Evolutionary conservation across 2,113 vertebrate genomes (phyloP), one percentile per base, ranked within the genome.

Genomic region (Cyanoramphus novaezelandiae): DNA sequence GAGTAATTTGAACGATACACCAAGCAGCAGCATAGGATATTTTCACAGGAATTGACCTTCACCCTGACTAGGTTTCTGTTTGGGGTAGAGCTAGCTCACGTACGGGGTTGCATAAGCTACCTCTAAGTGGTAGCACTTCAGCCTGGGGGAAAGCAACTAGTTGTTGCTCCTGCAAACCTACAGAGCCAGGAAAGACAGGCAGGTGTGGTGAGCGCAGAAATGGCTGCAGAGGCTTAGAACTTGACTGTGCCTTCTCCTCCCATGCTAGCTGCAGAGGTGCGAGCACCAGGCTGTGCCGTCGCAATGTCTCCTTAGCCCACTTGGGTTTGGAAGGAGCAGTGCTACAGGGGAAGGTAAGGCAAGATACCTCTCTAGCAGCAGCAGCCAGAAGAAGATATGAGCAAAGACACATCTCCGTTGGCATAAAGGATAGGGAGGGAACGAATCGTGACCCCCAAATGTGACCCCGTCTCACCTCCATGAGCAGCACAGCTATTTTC

Each of bases 1-100:
- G 82, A 87, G 55, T 72, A 91, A 77, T 80, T 86, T 86, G 72
- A 91, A 80, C 0, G 17, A 86, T 41, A 85, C 47, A 43, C 52
- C 44, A 82, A 95, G 44, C 57, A 96, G 80, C 62, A 87, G 37
- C 67, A 69, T 20, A 69, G 77, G 47, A 89, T 89, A 91, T 93
- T 95, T 94, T 95, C 83, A 76, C 91, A 95, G 88, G 74, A 81
- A 85, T 19, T 95, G 83, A 84, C 86, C 93, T 96, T 95, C 87
- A 93, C 37, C 20, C 16, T 50, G 44, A 13, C 91, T 67, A 59
- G 78, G 33, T 89, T 87, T 49, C 63, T 90, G 72, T 71, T n/a
- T 89, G 44, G 59, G 20, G 19, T 52, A 93, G 67, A 94, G 28
- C 89, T 95, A 91, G 87, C 29, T 90, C 67, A 17, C 0, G 0